These are phyloP conservation scores for Cotesia congregata DNA, from an alignment of 2,888 invertebrate species.

Conservation along the genomic window DNA sequence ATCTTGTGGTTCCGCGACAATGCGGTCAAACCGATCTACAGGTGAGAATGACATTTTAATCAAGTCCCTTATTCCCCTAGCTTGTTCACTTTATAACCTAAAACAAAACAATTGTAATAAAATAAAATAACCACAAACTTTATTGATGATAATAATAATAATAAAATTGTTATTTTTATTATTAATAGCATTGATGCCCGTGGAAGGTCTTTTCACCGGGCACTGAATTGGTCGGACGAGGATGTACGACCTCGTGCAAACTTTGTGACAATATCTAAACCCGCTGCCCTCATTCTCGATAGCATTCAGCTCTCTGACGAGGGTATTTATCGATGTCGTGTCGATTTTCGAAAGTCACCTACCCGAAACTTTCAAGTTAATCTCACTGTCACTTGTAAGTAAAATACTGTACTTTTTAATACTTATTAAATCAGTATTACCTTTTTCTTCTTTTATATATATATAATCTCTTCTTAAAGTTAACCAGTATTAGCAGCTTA, in stretches of 20 bases:
- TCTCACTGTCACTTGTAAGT: conserved; percentile 73
- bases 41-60: conserved; percentile 72
- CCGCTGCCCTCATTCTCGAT: conserved; percentile 71
- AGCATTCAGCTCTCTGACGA: conserved; percentile 69
- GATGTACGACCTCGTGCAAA: conserved; percentile 72
- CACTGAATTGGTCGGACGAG: conserved; percentile 72
- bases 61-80: background rate
- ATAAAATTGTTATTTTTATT: background rate
- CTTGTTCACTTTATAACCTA: background rate
- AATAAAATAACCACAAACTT: background rate
- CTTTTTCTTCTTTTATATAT: background rate
- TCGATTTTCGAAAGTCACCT: conserved; percentile 73
- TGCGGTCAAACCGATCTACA: conserved; percentile 90
- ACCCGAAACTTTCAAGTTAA: conserved; percentile 74
- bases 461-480: background rate
- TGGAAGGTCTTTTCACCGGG: conserved; percentile 71
- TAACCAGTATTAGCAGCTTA: background rate
- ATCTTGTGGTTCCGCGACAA: conserved; percentile 92
- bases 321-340: conserved; percentile 72
- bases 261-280: conserved; percentile 72
- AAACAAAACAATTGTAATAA: conserved; percentile 1
- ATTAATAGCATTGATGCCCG: conserved; percentile 72
- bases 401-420: background rate
- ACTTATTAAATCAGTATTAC: no score
- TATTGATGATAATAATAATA: background rate